Conservation (phyloP, 2,113 vertebrate species). For the Ranitomeya imitator region DNA sequence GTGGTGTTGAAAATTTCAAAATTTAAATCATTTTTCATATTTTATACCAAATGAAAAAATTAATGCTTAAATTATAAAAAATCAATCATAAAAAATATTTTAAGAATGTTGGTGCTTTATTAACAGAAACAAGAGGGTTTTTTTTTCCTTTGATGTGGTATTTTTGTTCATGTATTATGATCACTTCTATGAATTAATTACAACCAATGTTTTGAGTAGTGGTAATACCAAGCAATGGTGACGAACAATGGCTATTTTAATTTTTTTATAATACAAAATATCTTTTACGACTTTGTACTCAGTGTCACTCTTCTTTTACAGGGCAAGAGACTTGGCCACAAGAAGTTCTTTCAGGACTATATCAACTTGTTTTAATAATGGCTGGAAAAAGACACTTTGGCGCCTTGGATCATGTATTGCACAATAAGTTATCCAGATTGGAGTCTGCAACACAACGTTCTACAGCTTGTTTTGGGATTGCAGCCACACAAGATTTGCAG, state of each 20-base stretch:
- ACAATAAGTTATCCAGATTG: constrained; percentile 76
- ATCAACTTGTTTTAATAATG: constrained; percentile 68
- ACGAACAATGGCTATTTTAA: neutral
- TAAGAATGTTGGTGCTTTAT: too few relatives aligned
- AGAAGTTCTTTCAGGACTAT: neutral
- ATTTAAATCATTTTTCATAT: too few relatives aligned
- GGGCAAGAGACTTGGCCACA: constrained; percentile 8
- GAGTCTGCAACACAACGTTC: constrained; percentile 68
- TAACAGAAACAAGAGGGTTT: too few relatives aligned
- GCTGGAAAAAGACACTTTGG: constrained; percentile 72
- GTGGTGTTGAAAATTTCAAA: too few relatives aligned
- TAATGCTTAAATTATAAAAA: too few relatives aligned
- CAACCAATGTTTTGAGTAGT: neutral
- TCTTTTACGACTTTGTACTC: neutral
- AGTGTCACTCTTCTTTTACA: constrained; percentile 19
- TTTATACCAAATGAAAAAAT: too few relatives aligned
- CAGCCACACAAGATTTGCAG: constrained; percentile 62
- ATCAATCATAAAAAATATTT: too few relatives aligned
- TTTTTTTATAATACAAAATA: too few relatives aligned
- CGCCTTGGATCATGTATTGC: constrained; percentile 67
- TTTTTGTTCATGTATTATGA: neutral
- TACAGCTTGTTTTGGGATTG: neutral
- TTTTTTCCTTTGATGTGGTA: too few relatives aligned
- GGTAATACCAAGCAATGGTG: neutral
- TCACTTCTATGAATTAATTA: neutral